Evolutionary conservation across 2,888 invertebrate species (phyloP), one percentile per base, ranked within the genome.

Genomic region (Epirrhoe tristata): DNA sequence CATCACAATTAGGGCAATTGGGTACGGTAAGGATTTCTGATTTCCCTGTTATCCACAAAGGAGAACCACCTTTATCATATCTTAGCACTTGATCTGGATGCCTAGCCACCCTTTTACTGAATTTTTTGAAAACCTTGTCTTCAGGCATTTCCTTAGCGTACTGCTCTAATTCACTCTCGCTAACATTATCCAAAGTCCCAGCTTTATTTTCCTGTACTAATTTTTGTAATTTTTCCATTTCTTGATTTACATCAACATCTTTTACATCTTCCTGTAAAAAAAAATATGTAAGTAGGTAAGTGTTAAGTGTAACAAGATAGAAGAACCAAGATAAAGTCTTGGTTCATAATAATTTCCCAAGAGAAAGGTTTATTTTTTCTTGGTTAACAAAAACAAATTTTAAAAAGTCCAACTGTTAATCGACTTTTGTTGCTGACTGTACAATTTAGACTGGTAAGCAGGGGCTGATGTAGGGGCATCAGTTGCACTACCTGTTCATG

Each of bases 51-150:
- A 98, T 97, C 96, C 97, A 98, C n/a, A 99, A 89, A 12, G 98
- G 97, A 46, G 86, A 80, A 0, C 98, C 98, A 48, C 95, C 96
- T 79, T 96, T 94, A 51, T 97, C 94, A 86, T 98, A 98, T 61
- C 98, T 94, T 54, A 97, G 77, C 2, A 95, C 96, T 94, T 99
- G 99, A 51, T 97, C 96, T 0, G 98, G 97, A 81, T 96, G 95
- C 63, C 94, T 85, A 8, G 94, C 91, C 31, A 97, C 94, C 68
- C 95, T 94, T 80, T 96, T 95, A 71, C 95, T 96, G 83, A 99
- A 99, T 77, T 95, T 95, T 50, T 94, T 93, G 84, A 98, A 99
- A 14, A 93, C 89, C 89, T 96, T 96, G 82, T 99, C 99, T 71
- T 96, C 95, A 51, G 95, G 94, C 12, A 93, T 78, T 71, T 77